Evolutionary conservation across 2,113 vertebrate genomes (phyloP).

Genomic region (Sinosuthora webbiana): DNA sequence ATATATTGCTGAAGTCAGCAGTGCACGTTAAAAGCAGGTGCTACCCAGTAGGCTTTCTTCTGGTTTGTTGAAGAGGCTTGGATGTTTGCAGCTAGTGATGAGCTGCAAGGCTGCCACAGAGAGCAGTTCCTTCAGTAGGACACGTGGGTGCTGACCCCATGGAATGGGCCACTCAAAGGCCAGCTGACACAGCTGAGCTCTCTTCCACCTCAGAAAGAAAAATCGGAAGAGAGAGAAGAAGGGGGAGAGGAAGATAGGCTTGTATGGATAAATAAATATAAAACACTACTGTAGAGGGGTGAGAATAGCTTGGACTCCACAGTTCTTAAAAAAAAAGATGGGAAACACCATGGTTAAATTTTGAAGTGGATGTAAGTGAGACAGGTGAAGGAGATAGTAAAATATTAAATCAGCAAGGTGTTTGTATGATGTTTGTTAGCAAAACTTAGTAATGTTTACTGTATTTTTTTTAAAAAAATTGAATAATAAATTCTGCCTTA

Average conservation of each 20-base stretch:
- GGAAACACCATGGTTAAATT: not conserved
- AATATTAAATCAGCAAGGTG: not conserved
- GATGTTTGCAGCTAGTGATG: not conserved
- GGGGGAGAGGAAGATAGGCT: not conserved
- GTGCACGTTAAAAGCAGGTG: not conserved
- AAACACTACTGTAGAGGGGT: not conserved
- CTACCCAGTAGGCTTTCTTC: fast-evolving
- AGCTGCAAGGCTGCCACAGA: not conserved
- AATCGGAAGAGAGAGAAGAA: not conserved
- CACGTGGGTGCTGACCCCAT: not conserved
- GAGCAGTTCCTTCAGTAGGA: not conserved
- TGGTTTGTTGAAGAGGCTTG: not conserved
- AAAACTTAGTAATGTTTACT: not conserved
- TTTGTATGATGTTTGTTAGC: not conserved
- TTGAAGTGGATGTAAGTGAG: not conserved
- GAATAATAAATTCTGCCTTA: not conserved
- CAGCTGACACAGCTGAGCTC: fast-evolving
- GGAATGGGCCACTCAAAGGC: not conserved
- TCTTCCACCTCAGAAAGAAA: fast-evolving
- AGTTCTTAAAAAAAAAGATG: not conserved
- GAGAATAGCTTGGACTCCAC: not conserved
- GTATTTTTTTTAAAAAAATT: not conserved
- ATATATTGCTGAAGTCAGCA: fast-evolving
- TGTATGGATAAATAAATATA: not conserved
- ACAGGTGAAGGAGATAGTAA: not conserved